Conservation (phyloP, 2,888 invertebrate genomes). For the Gisinianus flammeolus region DNA sequence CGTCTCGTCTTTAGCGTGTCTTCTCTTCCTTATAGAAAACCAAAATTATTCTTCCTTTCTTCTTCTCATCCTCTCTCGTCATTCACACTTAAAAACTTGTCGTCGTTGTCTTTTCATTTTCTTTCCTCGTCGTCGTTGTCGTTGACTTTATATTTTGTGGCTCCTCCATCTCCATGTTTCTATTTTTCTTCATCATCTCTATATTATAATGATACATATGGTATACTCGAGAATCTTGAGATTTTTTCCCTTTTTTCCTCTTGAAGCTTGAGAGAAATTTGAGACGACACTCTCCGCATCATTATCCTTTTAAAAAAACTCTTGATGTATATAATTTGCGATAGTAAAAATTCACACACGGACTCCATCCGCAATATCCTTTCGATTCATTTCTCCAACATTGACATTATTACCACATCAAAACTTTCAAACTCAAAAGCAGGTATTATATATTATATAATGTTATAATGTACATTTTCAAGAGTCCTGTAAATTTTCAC, state of each 20-base stretch:
- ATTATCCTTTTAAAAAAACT: too few species aligned
- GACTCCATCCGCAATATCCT: too few species aligned
- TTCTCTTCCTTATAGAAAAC: background rate
- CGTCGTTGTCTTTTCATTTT: background rate
- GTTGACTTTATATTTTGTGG: background rate
- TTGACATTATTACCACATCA: too few species aligned
- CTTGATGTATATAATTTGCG: too few species aligned
- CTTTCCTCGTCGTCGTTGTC: background rate
- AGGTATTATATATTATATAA: too few species aligned
- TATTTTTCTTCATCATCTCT: background rate
- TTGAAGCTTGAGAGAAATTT: too few species aligned
- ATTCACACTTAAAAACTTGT: background rate
- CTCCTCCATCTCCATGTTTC: background rate
- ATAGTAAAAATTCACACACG: too few species aligned
- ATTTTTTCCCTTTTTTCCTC: background rate
- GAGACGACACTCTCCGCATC: too few species aligned
- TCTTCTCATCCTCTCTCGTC: background rate
- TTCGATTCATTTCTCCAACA: too few species aligned
- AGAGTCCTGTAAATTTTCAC: too few species aligned
- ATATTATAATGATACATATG: background rate
- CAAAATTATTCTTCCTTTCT: background rate
- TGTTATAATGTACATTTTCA: too few species aligned
- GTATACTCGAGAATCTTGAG: background rate
- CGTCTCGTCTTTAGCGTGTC: background rate
- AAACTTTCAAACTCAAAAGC: too few species aligned